Base-by-base conservation (phyloP, 2,888 invertebrate genomes). In the Heliconius aoede region DNA sequence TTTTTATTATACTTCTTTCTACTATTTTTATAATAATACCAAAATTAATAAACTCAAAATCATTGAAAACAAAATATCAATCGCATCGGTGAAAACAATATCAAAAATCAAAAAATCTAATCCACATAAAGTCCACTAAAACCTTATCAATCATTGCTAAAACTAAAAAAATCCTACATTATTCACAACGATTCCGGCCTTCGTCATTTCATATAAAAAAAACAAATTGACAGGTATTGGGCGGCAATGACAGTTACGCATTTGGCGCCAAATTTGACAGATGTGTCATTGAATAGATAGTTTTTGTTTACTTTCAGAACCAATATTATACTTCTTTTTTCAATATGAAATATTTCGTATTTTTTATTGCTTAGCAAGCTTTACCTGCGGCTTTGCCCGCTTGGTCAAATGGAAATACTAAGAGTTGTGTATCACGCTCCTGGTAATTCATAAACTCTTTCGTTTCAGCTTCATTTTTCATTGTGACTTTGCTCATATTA, bases 121-220 rank as follows among this genome's bases (percentile, higher is more conserved):
- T 40, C n/a, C 32, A 64, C 64, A 73, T 61, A 58, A 61, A 76
- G 30, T 51, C 74, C 65, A 72, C 65, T 74, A 58, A 46, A 40
- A 74, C 46, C 40, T 61, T 72, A 79, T 81, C 77, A 77, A 79
- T 79, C 79, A 77, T 76, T 77, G 65, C 69, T 72, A 79, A 74
- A 72, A 78, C 77, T 61, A 74, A 73, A 77, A 74, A 74, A 77
- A 78, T 76, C 62, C 67, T 61, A 11, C 36, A 78, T 79, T 79
- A 80, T 80, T 80, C 77, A 77, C 78, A 78, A 78, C 80, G 77
- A 78, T 73, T 76, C 36, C 76, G 76, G 71, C 85, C 83, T 80
- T 82, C 79, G 83, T 84, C 84, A 83, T 76, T 81, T 84, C 80
- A 83, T 81, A 81, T n/a, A 83, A 83, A 82, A 82, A 81, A 82